Evolutionary conservation across 2,113 vertebrate genomes (phyloP), one percentile per base, ranked within the genome.

Genomic region (Acrocephalus kingi): DNA sequence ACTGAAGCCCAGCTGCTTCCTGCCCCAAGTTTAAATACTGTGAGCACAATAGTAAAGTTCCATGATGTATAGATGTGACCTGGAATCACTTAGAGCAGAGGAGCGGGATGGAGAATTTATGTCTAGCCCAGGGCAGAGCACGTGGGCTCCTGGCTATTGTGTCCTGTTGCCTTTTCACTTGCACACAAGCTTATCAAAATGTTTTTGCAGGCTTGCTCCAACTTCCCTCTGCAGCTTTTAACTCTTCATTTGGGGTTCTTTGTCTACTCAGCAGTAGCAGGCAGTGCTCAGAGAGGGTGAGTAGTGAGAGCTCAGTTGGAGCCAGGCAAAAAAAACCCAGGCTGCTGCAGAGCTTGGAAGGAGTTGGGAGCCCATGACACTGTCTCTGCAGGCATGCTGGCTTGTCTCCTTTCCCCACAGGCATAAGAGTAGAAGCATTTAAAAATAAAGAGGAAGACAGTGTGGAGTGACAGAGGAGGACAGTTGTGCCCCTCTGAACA

Each of bases 21-120:
- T 96, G 85, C 89, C 90, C 77, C 43, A 23, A 41, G 91, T 93
- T 95, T 91, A 96, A 94, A 62, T 69, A 85, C 84, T 1, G 0
- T 58, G 55, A 91, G 84, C 78, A 84, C 84, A 93, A 85, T 3
- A 90, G 78, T 93, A 72, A 90, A 89, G 77, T 93, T 92, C 63
- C 1, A 9, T 96, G 93, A 92, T 94, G 91, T 80, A 91, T 95
- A 72, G 68, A 85, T 86, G 87, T 93, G 95, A 90, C 93, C 91
- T 95, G 93, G 95, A 95, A 96, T 91, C 94, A 92, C 63, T 96
- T 96, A 96, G 49, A 93, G 87, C 55, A 63, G 84, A 93, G 59
- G 79, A 93, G 51, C 0, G 0, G 67, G 75, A 80, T 77, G 79
- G 82, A 91, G 85, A 86, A 90, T 95, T 96, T 94, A 88, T 94